These are phyloP conservation scores for Drosophila equinoxialis DNA, from an alignment of 1,140 invertebrate species.

Conservation along the genomic window DNA sequence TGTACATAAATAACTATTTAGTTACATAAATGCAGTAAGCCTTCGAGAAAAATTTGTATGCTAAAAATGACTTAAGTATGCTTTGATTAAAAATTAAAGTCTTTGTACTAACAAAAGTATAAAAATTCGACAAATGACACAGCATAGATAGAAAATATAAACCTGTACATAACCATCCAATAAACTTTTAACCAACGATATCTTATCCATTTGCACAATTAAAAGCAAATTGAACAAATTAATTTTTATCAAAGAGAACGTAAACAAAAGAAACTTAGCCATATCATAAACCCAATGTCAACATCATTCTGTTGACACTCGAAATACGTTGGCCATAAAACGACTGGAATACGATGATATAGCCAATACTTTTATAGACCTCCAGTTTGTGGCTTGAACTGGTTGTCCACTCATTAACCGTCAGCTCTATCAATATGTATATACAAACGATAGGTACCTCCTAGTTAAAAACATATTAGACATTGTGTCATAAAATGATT, in stretches of 20 bases:
- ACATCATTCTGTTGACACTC: conserved; percentile 33
- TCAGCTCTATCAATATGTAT: conserved; percentile 31
- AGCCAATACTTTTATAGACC: conserved; percentile 1
- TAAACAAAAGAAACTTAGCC: not conserved
- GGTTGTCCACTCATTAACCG: conserved; percentile 34
- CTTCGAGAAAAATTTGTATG: no score
- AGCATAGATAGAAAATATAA: not conserved
- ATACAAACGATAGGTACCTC: conserved; percentile 20
- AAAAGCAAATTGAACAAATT: conserved; percentile 30
- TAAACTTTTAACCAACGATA: conserved; percentile 6
- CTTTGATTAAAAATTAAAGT: not conserved
- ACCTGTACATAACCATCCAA: not conserved
- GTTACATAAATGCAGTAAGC: no score
- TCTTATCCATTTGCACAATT: conserved; percentile 15
- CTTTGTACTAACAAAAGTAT: not conserved
- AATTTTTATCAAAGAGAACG: conserved; percentile 4
- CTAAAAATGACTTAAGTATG: no score
- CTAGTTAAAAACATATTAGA: conserved; percentile 52
- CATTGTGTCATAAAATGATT: conserved; percentile 43
- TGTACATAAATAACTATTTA: no score
- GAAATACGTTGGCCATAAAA: conserved; percentile 18
- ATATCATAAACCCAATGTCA: conserved; percentile 31
- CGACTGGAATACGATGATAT: not conserved
- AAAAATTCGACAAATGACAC: not conserved
- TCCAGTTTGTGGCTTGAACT: conserved; percentile 22